Percentiles rank a stretch among this genome's conserved stretches.
Evolutionary conservation across 2,888 invertebrate genomes (phyloP).

Genomic region (Bellardia bayeri): DNA sequence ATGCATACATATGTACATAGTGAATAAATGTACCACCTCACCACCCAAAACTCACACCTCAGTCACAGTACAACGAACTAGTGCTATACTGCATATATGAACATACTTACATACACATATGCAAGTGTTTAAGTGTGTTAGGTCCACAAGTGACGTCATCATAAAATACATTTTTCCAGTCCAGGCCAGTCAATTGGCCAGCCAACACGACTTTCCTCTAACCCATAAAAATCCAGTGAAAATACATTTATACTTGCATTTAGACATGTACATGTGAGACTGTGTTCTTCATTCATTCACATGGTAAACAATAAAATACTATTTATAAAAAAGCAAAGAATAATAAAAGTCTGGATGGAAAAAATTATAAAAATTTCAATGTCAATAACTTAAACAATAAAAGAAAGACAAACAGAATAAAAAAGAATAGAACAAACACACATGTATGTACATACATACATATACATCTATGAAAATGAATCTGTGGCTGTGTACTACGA

Average conservation of each 20-base stretch:
- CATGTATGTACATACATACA: neutral
- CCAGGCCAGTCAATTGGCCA: conserved; percentile 35
- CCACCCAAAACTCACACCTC: neutral
- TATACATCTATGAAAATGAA: neutral
- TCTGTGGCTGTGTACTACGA: neutral
- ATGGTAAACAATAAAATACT: conserved; percentile 61
- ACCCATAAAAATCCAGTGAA: conserved; percentile 44
- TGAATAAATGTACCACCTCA: neutral
- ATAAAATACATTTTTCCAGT: conserved; percentile 36
- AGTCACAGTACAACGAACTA: neutral
- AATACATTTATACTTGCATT: conserved; percentile 27
- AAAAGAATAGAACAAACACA: conserved; percentile 38
- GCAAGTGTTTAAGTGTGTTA: neutral
- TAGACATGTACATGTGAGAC: neutral
- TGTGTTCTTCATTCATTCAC: conserved; percentile 37
- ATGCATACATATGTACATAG: neutral
- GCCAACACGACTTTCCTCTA: conserved; percentile 23
- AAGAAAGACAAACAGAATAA: conserved; percentile 72
- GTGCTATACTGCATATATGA: neutral
- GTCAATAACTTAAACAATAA: conserved; percentile 75
- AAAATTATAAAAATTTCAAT: conserved; percentile 75
- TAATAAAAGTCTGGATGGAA: conserved; percentile 56
- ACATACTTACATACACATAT: neutral
- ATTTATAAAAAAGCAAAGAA: conserved; percentile 61
- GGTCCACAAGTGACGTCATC: conserved; percentile 46